Evolutionary conservation across 2,797 vertebrate genomes (phyloP).

Genomic region (Neoniphon sammara): DNA sequence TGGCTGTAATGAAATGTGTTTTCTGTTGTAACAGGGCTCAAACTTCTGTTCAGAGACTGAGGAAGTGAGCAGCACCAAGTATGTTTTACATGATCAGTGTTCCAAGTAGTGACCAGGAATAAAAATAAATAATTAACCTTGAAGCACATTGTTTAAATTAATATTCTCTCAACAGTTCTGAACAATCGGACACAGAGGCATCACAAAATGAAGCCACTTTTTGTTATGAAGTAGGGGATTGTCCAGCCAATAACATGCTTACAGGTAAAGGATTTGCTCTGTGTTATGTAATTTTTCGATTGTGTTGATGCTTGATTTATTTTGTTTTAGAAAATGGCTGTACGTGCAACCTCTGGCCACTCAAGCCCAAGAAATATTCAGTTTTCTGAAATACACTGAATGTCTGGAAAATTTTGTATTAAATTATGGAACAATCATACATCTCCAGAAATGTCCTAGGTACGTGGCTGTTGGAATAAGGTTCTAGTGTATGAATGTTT

Average conservation of each 20-base stretch:
- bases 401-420: not conserved
- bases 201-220: slow-evolving; percentile 45
- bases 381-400: not conserved
- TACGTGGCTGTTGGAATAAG: not conserved
- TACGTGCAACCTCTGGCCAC: not conserved
- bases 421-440: not conserved
- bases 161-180: slow-evolving; percentile 52
- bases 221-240: slow-evolving; percentile 75
- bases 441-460: not conserved
- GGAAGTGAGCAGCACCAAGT: slow-evolving; percentile 31
- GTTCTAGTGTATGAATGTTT: not conserved
- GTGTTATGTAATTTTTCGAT: not conserved
- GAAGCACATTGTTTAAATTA: not conserved
- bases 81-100: slow-evolving; percentile 18
- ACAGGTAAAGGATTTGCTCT: slow-evolving; percentile 82
- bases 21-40: slow-evolving; percentile 44
- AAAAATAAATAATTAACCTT: not conserved
- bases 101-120: not conserved
- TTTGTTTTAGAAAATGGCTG: not conserved
- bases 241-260: slow-evolving; percentile 83
- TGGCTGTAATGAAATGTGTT: not conserved
- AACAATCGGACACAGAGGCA: slow-evolving; percentile 36
- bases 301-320: not conserved
- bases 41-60: slow-evolving; percentile 18
- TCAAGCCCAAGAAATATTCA: not conserved